Evolutionary conservation across 2,797 vertebrate genomes (phyloP).

Genomic region (Enteromius anoplus): DNA sequence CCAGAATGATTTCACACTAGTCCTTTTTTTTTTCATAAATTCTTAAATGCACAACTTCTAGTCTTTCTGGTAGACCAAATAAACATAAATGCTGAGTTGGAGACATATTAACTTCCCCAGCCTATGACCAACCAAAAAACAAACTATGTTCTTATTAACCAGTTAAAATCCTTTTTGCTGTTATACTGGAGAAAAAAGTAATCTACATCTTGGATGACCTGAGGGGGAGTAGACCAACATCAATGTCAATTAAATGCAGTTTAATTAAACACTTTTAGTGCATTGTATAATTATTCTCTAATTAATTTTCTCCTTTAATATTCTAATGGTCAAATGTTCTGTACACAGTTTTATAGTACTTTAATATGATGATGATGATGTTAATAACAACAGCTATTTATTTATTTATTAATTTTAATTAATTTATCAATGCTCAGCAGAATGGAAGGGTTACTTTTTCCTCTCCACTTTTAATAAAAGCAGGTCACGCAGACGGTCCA

Average conservation of each 20-base stretch:
- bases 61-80: too few relatives aligned
- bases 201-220: not conserved
- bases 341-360: not conserved
- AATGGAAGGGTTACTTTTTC: not conserved
- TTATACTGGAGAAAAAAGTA: too few relatives aligned
- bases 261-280: not conserved
- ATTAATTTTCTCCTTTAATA: not conserved
- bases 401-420: not conserved
- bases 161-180: too few relatives aligned
- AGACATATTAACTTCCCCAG: too few relatives aligned
- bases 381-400: not conserved
- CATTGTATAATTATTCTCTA: not conserved
- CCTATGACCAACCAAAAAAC: too few relatives aligned
- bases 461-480: constrained; percentile 25
- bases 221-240: not conserved
- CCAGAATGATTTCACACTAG: too few relatives aligned
- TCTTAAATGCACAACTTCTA: too few relatives aligned
- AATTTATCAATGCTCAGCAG: not conserved
- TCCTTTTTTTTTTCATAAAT: too few relatives aligned
- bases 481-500: constrained; percentile 27
- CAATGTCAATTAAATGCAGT: not conserved
- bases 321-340: not conserved
- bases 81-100: too few relatives aligned
- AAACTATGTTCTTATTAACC: too few relatives aligned
- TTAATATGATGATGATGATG: not conserved